A percentile compares a stretch with the other conserved stretches of the same genome.
These are phyloP conservation scores for Thyatira batis DNA, from an alignment of 2,888 invertebrate species.

Conservation along the genomic window DNA sequence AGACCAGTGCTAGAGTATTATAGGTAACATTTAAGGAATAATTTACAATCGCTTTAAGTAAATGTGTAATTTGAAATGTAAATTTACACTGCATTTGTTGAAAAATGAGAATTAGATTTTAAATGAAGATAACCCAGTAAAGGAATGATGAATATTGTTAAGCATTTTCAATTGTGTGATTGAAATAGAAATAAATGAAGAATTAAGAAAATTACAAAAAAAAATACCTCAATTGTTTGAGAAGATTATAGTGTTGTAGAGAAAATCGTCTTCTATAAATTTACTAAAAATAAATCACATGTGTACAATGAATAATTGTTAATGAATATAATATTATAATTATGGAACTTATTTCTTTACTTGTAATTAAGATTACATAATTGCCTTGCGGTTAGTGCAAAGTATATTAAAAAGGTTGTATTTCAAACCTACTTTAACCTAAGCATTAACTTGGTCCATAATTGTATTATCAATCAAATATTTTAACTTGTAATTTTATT, in stretches of 20 bases:
- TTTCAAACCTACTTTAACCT: background rate
- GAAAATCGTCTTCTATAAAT: background rate
- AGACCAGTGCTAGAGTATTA: slow-evolving; percentile 53
- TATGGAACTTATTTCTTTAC: background rate
- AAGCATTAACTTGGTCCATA: background rate
- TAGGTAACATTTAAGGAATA: slow-evolving; percentile 31
- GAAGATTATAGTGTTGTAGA: background rate
- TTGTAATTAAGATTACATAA: background rate
- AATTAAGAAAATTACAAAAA: background rate
- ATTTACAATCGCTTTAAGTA: slow-evolving; percentile 38
- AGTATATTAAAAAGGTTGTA: background rate
- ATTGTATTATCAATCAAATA: background rate
- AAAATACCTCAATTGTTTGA: background rate
- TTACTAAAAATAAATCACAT: background rate
- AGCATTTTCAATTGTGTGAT: background rate
- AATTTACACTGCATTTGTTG: slow-evolving; percentile 38
- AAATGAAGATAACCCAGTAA: slow-evolving; percentile 29
- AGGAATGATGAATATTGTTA: slow-evolving; percentile 16
- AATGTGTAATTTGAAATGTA: slow-evolving; percentile 29
- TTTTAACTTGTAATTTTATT: background rate
- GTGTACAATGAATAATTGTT: background rate
- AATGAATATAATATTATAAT: background rate
- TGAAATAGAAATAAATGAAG: background rate
- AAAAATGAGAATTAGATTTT: slow-evolving; percentile 26
- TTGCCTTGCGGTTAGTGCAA: background rate